These are phyloP conservation scores for Psilanteris sp. DNA, from an alignment of 1,140 invertebrate species.

Conservation along the genomic window DNA sequence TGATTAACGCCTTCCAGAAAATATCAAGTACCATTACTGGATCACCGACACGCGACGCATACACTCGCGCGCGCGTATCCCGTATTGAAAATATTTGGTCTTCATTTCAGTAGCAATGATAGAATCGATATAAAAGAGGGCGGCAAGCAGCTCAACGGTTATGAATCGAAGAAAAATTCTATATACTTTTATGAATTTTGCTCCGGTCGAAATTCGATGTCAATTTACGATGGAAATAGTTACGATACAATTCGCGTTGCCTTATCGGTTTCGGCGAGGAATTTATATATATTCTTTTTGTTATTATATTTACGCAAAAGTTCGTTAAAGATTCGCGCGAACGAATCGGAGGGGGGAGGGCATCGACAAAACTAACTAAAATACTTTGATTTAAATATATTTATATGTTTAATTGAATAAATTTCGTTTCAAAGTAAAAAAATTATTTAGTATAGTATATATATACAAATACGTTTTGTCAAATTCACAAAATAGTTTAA, in stretches of 20 bases:
- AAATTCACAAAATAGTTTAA: too few species aligned
- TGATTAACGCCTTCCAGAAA: neutral
- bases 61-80: neutral
- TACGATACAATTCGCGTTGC: slow-evolving; percentile 25
- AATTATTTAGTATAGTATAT: too few species aligned
- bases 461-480: too few species aligned
- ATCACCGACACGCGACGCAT: neutral
- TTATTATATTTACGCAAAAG: too few species aligned
- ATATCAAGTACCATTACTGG: neutral
- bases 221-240: slow-evolving; percentile 22
- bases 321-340: too few species aligned
- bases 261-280: neutral
- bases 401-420: too few species aligned
- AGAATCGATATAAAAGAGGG: slow-evolving; percentile 33
- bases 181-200: slow-evolving; percentile 32
- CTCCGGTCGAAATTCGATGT: slow-evolving; percentile 19
- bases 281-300: too few species aligned
- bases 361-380: too few species aligned
- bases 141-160: slow-evolving; percentile 9
- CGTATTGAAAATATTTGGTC: slow-evolving; percentile 42
- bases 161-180: slow-evolving; percentile 37
- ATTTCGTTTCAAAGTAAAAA: too few species aligned
- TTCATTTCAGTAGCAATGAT: slow-evolving; percentile 30
- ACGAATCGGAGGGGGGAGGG: too few species aligned
- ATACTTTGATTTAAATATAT: too few species aligned